These are phyloP conservation scores for Struthio camelus DNA, from an alignment of 2,113 vertebrate genomes.

Conservation along the genomic window DNA sequence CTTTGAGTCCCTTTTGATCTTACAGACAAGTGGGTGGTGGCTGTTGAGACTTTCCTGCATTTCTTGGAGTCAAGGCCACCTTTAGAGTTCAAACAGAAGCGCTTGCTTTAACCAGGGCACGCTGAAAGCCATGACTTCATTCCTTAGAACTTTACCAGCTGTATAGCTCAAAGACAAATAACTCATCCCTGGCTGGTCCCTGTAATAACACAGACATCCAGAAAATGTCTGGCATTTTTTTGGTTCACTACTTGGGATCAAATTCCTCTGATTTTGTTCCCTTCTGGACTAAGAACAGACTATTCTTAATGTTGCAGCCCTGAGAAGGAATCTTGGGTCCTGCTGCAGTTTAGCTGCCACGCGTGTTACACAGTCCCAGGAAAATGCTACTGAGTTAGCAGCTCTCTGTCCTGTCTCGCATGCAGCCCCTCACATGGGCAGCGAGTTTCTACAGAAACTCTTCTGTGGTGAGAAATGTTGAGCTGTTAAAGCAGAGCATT, in stretches of 20 bases:
- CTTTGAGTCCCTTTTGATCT: conserved; percentile 16
- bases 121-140: conserved; percentile 55
- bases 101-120: neutral
- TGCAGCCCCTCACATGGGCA: neutral
- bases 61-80: conserved; percentile 15
- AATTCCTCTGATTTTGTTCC: conserved; percentile 33
- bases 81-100: conserved; percentile 30
- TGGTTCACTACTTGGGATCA: conserved; percentile 8
- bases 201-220: conserved; percentile 58
- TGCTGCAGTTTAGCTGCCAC: neutral
- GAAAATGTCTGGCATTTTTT: conserved; percentile 59
- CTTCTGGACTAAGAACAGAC: conserved; percentile 14
- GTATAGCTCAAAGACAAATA: conserved; percentile 54
- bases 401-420: neutral
- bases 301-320: neutral
- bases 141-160: conserved; percentile 51
- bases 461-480: neutral
- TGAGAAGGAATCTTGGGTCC: neutral
- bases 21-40: neutral
- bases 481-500: neutral
- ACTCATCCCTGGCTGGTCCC: conserved; percentile 39
- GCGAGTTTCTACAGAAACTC: neutral
- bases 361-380: neutral
- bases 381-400: neutral
- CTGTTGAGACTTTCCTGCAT: neutral